Conservation (phyloP, 2,888 invertebrate genomes). For the Zele albiditarsus region DNA sequence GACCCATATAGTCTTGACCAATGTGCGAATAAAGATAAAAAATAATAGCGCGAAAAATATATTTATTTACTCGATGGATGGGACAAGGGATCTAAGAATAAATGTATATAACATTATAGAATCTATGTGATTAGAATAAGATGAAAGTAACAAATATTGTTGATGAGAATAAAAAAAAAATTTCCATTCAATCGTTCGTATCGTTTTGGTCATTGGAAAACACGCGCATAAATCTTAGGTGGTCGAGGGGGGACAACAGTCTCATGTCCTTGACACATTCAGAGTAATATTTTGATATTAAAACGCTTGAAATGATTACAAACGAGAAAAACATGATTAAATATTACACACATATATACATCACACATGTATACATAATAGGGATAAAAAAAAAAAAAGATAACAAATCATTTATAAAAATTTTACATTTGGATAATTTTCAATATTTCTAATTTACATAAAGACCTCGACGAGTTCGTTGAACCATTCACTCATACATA, state of each 20-base stretch:
- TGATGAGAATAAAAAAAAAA: not conserved
- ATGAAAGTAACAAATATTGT: not conserved
- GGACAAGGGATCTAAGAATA: not conserved
- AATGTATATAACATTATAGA: not conserved
- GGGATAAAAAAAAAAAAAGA: not conserved
- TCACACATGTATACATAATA: not conserved
- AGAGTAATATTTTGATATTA: slow-evolving; percentile 60
- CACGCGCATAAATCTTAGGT: not conserved
- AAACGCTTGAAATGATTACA: not conserved
- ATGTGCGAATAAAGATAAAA: slow-evolving; percentile 1
- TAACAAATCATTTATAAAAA: not conserved
- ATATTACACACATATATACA: not conserved
- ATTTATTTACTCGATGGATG: not conserved
- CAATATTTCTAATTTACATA: not conserved
- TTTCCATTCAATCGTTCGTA: not conserved
- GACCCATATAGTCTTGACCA: slow-evolving; percentile 26
- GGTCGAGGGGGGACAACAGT: slow-evolving; percentile 45
- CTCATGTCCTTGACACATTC: slow-evolving; percentile 67
- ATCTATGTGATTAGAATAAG: not conserved
- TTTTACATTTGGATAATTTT: not conserved
- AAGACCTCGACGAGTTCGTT: not conserved
- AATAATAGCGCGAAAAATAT: slow-evolving; percentile 4
- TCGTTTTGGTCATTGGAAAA: slow-evolving; percentile 30
- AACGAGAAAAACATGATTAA: not conserved
- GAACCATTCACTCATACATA: not conserved